Conservation (phyloP, 1,140 invertebrate species). For the Protaetia brevitarsis region DNA sequence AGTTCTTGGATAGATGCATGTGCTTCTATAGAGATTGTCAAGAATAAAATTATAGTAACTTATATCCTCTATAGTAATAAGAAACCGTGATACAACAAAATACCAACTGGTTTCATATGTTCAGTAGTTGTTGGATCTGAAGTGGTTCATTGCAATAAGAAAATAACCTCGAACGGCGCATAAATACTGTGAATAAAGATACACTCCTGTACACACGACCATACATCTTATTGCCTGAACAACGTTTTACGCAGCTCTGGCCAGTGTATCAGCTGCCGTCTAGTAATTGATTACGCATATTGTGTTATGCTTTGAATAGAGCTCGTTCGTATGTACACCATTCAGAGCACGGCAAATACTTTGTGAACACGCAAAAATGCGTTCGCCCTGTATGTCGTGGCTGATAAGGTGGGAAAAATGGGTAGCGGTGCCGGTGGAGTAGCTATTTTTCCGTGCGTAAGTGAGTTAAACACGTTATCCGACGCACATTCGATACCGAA, state of each 20-base stretch:
- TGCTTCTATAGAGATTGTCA: too few relatives aligned
- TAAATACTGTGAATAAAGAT: not conserved
- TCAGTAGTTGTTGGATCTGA: too few relatives aligned
- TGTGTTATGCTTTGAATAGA: conserved; percentile 14
- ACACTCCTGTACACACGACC: not conserved
- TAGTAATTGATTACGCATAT: not conserved
- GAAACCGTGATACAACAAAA: too few relatives aligned
- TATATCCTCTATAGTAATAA: too few relatives aligned
- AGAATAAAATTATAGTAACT: too few relatives aligned
- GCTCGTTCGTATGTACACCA: not conserved
- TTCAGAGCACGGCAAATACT: conserved; percentile 1
- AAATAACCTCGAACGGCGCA: too few relatives aligned
- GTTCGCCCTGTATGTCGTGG: not conserved
- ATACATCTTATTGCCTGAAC: not conserved
- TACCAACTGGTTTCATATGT: too few relatives aligned
- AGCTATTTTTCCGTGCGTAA: not conserved
- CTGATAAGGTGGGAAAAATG: conserved; percentile 8
- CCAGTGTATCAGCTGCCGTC: not conserved
- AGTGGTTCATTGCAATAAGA: too few relatives aligned
- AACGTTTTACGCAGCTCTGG: not conserved
- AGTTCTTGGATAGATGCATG: too few relatives aligned
- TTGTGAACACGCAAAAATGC: conserved; percentile 4
- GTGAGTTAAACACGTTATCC: not conserved
- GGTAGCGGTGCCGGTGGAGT: not conserved
- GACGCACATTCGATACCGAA: not conserved